These are phyloP conservation scores for Siderastrea siderea DNA, from an alignment of 92 coral and sea anemone species.

Conservation along the genomic window DNA sequence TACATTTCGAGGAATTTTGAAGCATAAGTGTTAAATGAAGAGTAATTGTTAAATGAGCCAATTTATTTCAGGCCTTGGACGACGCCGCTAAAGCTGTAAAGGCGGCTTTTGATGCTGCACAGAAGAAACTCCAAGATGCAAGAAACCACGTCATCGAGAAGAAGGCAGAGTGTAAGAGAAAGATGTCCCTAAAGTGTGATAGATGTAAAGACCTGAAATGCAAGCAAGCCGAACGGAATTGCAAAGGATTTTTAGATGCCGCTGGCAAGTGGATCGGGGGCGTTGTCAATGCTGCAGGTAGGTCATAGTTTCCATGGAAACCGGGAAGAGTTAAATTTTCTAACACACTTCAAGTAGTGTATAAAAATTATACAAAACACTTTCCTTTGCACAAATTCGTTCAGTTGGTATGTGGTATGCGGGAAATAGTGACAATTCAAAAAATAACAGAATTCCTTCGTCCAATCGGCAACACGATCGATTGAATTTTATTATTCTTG, in stretches of 20 bases:
- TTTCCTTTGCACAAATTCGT: too few relatives aligned
- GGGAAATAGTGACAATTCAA: too few relatives aligned
- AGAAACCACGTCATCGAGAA: slow-evolving; percentile 77
- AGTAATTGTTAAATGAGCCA: not conserved
- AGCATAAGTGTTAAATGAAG: not conserved
- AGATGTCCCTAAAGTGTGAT: slow-evolving; percentile 94
- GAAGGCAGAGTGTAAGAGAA: slow-evolving; percentile 92
- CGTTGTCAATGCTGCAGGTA: slow-evolving; percentile 86
- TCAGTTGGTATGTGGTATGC: too few relatives aligned
- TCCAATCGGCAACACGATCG: too few relatives aligned
- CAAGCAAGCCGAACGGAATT: slow-evolving; percentile 83
- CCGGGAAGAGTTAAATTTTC: not conserved
- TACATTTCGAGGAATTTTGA: not conserved
- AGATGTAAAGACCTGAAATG: slow-evolving; percentile 86
- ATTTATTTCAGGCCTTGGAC: slow-evolving; percentile 76
- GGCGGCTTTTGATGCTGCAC: slow-evolving; percentile 92
- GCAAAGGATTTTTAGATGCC: slow-evolving; percentile 91
- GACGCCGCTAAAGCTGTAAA: slow-evolving; percentile 90
- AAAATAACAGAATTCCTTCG: too few relatives aligned
- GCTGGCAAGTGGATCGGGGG: slow-evolving; percentile 98
- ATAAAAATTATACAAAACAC: too few relatives aligned
- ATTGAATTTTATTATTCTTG: too few relatives aligned
- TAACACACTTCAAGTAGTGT: too few relatives aligned
- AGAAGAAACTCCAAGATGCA: slow-evolving; percentile 82
- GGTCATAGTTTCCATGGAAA: not conserved